Base-by-base conservation (phyloP, 2,797 vertebrate species). In the Liparis tanakae region DNA sequence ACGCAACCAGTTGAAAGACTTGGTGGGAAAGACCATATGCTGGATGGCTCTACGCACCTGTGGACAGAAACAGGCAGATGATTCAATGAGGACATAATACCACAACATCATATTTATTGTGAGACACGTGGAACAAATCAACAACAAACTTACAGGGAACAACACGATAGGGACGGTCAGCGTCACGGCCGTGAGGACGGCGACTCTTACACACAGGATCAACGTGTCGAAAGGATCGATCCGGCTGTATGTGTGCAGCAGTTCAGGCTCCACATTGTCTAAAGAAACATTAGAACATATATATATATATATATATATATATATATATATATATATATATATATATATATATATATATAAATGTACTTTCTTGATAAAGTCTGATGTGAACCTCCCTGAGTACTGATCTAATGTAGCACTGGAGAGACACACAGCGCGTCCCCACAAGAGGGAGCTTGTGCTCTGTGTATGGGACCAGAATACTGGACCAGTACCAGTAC, bases 81-180 rank as follows among this genome's bases (percentile, higher is more conserved):
- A 56, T 33, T 56, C 0, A 25, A 20, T 33, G 1, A 60, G 33
- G 20, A 14, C 25, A 51, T 54, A 17, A 51, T 0, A 41, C 2
- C 1, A 43, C 3, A 3, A 1, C 3, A 7, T 13, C 3, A 0
- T 12, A 37, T 44, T n/a, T 0, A 46, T 3, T 5, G 3, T 41
- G 51, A 30, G 14, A 4, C 36, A 17, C 18, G 30, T 7, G 7
- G 2, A 51, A 30, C 2, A 20, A 10, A 67, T 6, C 18, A 41
- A 72, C 6, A 20, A 17, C 6, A 30, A 6, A 90, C 97, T 96
- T 89, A 99, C 98, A 25, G 98, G 98, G 83, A 99, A 99, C 76
- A 99, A 92, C 37, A 99, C 98, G 0, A 99, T 99, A 5, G 98
- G 98, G 53, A 99, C 98, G 0, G 98, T 99, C 85, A 99, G 95